Percentiles rank a stretch among this genome's conserved stretches.
Conservation (phyloP, 2,888 invertebrate genomes). For the Desoria tigrina region DNA sequence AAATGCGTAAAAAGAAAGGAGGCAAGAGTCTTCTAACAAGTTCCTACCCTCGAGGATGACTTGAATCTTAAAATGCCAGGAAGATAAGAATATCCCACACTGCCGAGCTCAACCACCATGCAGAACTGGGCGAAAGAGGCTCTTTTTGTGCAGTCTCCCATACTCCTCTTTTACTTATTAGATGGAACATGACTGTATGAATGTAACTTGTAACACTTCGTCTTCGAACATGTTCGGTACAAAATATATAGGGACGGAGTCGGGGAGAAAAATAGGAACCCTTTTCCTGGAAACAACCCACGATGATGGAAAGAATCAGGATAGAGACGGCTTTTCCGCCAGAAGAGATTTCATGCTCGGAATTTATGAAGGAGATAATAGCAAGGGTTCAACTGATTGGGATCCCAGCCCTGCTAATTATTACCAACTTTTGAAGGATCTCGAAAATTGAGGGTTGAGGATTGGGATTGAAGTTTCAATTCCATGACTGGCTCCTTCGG, state of each 20-base stretch:
- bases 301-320: slow-evolving; percentile 10
- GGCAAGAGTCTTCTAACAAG: slow-evolving; percentile 35
- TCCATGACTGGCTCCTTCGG: too few species aligned
- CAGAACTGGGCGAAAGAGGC: too few species aligned
- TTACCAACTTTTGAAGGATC: too few species aligned
- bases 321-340: slow-evolving; percentile 8
- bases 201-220: background rate
- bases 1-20: slow-evolving; percentile 38
- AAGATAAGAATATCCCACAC: slow-evolving; percentile 7
- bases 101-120: too few species aligned
- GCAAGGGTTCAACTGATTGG: slow-evolving; percentile 1
- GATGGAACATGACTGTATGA: too few species aligned
- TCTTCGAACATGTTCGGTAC: background rate
- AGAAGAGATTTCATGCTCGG: slow-evolving; percentile 13
- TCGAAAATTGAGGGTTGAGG: too few species aligned
- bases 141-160: too few species aligned
- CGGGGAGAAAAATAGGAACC: slow-evolving; percentile 9
- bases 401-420: background rate
- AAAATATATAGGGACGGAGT: background rate
- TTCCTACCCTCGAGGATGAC: slow-evolving; percentile 39
- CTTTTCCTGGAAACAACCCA: slow-evolving; percentile 8
- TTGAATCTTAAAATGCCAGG: slow-evolving; percentile 29
- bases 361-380: slow-evolving; percentile 17
- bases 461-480: too few species aligned
- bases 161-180: too few species aligned